Percentiles rank a stretch among this genome's conserved stretches.
These are phyloP conservation scores for Sinocyclocheilus anophthalmus DNA, from an alignment of 2,113 vertebrate genomes.

Conservation along the genomic window DNA sequence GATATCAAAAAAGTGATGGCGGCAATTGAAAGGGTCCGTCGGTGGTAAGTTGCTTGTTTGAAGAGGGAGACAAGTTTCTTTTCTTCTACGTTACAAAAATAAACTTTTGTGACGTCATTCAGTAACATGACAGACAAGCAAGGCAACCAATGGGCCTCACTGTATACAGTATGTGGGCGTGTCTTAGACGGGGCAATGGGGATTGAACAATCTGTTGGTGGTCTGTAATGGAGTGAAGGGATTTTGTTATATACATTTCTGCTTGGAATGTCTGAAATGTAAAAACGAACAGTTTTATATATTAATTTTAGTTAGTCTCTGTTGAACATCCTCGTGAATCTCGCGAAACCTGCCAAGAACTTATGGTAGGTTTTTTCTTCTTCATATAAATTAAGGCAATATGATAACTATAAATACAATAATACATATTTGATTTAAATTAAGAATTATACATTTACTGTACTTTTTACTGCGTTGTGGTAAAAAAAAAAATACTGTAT, in stretches of 20 bases:
- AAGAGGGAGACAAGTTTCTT: conserved; percentile 59
- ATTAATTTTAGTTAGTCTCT: background rate
- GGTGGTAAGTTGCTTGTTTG: conserved; percentile 82
- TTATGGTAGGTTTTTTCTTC: background rate
- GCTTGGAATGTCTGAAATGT: background rate
- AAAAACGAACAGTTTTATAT: background rate
- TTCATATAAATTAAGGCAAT: background rate
- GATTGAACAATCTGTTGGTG: background rate
- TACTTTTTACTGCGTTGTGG: background rate
- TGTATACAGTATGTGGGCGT: background rate
- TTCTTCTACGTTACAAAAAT: conserved; percentile 71
- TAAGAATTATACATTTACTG: background rate
- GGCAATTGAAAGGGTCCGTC: conserved; percentile 95
- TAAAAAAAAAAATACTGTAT: background rate
- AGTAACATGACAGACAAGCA: conserved; percentile 34
- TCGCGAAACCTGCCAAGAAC: background rate
- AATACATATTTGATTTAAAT: background rate
- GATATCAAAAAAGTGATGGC: conserved; percentile 98
- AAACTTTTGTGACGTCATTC: conserved; percentile 68
- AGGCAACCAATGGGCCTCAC: conserved; percentile 39
- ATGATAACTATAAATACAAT: background rate
- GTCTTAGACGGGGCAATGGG: background rate
- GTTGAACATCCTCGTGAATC: background rate
- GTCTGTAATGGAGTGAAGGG: background rate
- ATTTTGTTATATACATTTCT: background rate